Evolutionary conservation across 2,888 invertebrate species (phyloP), one percentile per base, ranked within the genome.

Genomic region (Drosophila seclusa): DNA sequence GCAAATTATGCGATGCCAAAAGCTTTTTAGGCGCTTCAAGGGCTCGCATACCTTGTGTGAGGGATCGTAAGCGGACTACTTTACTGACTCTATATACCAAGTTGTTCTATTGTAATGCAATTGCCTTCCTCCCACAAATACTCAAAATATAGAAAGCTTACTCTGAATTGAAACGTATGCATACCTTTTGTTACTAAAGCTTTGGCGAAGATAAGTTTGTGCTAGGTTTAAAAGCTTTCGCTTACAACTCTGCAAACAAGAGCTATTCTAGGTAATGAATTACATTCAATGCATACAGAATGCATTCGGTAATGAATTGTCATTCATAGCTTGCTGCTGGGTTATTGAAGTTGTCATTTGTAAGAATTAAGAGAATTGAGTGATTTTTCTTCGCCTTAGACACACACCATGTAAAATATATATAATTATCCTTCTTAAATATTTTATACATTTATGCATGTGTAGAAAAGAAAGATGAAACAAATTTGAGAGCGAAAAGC

Each of bases 401-500:
- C 16, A 18, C 0, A 1, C 7, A 8, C 7, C 16, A 18, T 6
- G 3, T 7, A 4, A 18, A 18, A 36, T 18, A 1, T 36, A 36
- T 36, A 36, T 36, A 7, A 36, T 16, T 16, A 0, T 6, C 5
- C 16, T 36, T 16, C 6, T 16, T 16, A 6, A 16, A 36, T 36
- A 13, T 34, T 18, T 3, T 4, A 38, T 38, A 38, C 8, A 13
- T 16, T 36, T 24, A 11, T 24, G 13, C 38, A 40, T 52, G 45
- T 54, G 24, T 24, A 8, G 8, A 24, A 45, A 24, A 16, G 45
- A 45, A 13, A 52, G 50, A 63, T 45, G 45, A 54, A 68, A 78
- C 54, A 68, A 57, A 60, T 50, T 59, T 62, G 42, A 21, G 40
- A 71, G 53, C 60, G 50, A 68, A 61, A 53, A 75, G 68, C 76